These are phyloP conservation scores for Bruchidius siliquastri DNA, from an alignment of 2,888 invertebrate genomes.

Conservation along the genomic window DNA sequence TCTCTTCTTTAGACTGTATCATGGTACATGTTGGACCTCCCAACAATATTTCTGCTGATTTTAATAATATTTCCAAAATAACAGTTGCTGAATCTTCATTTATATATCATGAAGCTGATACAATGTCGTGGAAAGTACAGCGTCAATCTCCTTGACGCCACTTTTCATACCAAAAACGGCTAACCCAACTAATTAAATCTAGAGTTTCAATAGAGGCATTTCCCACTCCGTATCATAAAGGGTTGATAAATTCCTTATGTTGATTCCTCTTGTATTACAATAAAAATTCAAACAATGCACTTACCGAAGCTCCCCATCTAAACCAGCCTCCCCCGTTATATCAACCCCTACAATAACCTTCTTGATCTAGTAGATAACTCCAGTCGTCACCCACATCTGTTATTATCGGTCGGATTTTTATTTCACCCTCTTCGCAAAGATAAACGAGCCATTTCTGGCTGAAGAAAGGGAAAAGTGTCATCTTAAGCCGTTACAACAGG, in stretches of 20 bases:
- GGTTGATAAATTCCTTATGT: not conserved
- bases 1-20: no score
- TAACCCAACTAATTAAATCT: not conserved
- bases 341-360: not conserved
- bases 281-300: not conserved
- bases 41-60: no score
- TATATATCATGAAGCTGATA: no score
- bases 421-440: not conserved
- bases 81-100: no score
- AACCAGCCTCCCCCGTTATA: not conserved
- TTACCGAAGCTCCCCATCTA: not conserved
- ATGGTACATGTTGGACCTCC: no score
- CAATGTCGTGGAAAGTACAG: no score
- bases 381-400: not conserved
- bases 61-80: no score
- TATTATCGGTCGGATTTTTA: not conserved
- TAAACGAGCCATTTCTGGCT: not conserved
- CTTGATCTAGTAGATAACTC: not conserved
- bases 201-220: not conserved
- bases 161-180: not conserved
- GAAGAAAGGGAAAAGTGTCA: not conserved
- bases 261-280: not conserved
- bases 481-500: not conserved
- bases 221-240: not conserved
- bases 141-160: not conserved